Conservation (phyloP, 2,113 vertebrate species). For the Typhlomys cinereus region DNA sequence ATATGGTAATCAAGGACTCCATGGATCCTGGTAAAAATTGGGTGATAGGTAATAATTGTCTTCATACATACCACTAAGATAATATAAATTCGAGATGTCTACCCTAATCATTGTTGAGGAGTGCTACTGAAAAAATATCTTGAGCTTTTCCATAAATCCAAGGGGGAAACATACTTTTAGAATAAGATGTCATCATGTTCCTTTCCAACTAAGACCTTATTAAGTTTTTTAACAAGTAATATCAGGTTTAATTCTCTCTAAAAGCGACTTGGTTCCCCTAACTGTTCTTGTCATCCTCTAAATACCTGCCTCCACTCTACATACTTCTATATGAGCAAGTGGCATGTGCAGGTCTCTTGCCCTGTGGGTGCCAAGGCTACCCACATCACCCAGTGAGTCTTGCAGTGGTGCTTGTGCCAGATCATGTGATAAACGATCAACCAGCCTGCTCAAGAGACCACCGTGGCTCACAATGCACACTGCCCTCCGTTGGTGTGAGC, state of each 20-base stretch:
- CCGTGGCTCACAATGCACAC: fast-evolving
- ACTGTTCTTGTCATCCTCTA: constrained; percentile 79
- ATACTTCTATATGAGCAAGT: background rate
- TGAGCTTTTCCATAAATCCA: background rate
- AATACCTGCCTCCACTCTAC: constrained; percentile 62
- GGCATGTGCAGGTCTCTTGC: background rate
- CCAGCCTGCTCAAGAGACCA: too few relatives aligned
- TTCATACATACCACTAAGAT: background rate
- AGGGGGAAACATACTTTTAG: constrained; percentile 10
- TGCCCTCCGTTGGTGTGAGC: fast-evolving
- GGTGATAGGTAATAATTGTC: background rate
- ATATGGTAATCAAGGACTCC: background rate
- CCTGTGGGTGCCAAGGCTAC: background rate
- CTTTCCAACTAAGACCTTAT: constrained; percentile 82
- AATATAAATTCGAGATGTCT: background rate
- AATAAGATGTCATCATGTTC: constrained; percentile 3
- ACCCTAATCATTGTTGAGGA: background rate
- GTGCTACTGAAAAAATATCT: background rate
- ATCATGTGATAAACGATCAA: background rate
- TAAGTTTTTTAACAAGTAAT: constrained; percentile 84
- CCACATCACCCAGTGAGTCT: background rate
- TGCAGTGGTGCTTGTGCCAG: background rate
- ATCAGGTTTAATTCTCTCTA: constrained; percentile 85
- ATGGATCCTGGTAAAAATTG: background rate
- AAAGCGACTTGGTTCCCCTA: constrained; percentile 86